Percentiles rank a stretch among this genome's conserved stretches.
phyloP scores from a whole-genome alignment of 2,797 vertebrate genomes.

The Sebastes taczanowskii region DNA sequence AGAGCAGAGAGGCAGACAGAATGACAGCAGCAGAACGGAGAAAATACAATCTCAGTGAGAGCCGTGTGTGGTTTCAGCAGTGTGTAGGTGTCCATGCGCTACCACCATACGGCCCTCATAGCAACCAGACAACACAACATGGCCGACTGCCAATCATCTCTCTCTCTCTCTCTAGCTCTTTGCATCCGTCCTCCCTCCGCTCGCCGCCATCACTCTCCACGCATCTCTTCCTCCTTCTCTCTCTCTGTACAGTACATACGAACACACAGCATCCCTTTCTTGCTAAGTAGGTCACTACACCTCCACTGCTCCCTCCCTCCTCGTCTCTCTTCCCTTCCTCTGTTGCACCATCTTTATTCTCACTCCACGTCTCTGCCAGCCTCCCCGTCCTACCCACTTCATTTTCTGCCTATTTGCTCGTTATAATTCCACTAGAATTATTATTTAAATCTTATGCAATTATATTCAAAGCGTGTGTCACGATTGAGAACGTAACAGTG shows the following conservation, averaged over 20 bases:
- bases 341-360: conserved; percentile 34
- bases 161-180: not conserved
- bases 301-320: conserved; percentile 40
- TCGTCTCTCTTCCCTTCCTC: not conserved
- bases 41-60: not conserved
- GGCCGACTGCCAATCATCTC: conserved; percentile 17
- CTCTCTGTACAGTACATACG: not conserved
- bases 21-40: not conserved
- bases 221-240: not conserved
- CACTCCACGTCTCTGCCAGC: not conserved
- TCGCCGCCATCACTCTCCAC: not conserved
- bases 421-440: not conserved
- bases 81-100: not conserved
- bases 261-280: conserved; percentile 28
- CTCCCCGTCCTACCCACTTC: not conserved
- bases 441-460: not conserved
- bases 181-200: not conserved
- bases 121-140: conserved; percentile 20
- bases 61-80: not conserved
- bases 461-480: not conserved
- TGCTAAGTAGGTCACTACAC: conserved; percentile 66
- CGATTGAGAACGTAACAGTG: not conserved
- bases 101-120: not conserved
- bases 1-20: not conserved
- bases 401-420: conserved; percentile 14